Evolutionary conservation across 2,797 vertebrate species (phyloP).

Genomic region (Potorous gilbertii): DNA sequence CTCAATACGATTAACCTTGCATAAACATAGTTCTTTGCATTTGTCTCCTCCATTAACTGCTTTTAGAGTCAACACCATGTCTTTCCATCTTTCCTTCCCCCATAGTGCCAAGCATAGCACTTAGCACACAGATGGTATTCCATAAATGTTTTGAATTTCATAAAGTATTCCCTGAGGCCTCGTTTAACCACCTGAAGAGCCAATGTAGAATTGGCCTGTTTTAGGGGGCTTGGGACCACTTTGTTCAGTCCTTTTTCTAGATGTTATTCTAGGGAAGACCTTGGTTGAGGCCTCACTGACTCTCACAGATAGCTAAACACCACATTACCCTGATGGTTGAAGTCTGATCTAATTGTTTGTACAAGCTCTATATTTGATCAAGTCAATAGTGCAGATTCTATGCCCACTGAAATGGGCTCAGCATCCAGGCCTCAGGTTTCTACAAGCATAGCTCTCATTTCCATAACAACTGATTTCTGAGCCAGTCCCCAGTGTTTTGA

Average conservation of each 20-base stretch:
- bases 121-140: background rate
- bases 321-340: background rate
- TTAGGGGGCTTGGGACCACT: background rate
- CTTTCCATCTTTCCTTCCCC: background rate
- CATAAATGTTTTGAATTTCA: background rate
- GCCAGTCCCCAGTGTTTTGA: background rate
- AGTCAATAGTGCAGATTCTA: background rate
- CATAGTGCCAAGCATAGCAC: background rate
- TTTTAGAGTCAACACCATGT: background rate
- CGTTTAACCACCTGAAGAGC: background rate
- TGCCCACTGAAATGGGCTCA: background rate
- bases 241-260: background rate
- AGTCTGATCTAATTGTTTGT: background rate
- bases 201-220: background rate
- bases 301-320: background rate
- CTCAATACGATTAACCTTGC: background rate
- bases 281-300: background rate
- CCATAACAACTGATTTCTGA: background rate
- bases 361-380: background rate
- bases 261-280: background rate
- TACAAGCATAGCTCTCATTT: background rate
- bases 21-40: background rate
- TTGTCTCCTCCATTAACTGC: background rate
- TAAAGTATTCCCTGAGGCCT: background rate
- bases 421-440: background rate